phyloP scores from a whole-genome alignment of 2,888 invertebrate genomes.

The Ernsta delagoae region DNA sequence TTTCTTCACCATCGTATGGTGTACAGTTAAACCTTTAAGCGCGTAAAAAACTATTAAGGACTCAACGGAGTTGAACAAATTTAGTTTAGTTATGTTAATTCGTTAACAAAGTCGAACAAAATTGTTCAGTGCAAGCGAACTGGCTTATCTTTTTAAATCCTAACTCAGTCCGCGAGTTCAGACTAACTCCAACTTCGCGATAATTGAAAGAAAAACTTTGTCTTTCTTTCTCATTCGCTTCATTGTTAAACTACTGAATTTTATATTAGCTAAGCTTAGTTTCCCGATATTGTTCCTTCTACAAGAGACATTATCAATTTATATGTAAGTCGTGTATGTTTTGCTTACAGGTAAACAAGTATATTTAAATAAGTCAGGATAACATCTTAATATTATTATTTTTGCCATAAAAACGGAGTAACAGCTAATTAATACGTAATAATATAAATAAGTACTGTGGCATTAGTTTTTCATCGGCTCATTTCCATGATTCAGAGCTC shows the following conservation, averaged over 20 bases:
- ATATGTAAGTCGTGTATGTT: no score
- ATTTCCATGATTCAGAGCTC: no score
- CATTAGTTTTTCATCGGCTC: no score
- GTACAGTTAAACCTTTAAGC: not conserved
- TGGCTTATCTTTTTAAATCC: conserved; percentile 36
- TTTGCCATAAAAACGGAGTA: no score
- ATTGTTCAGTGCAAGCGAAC: conserved; percentile 26
- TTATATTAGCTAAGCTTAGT: not conserved
- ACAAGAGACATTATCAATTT: no score
- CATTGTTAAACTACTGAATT: conserved; percentile 8
- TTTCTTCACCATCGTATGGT: no score
- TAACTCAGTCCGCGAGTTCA: conserved; percentile 33
- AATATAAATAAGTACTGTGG: no score
- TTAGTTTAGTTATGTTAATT: conserved; percentile 28
- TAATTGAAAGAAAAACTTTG: conserved; percentile 37
- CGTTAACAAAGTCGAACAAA: conserved; percentile 31
- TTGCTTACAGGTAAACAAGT: no score
- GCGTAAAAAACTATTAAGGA: not conserved
- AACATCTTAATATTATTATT: no score
- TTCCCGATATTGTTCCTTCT: not conserved
- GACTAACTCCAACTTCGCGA: conserved; percentile 32
- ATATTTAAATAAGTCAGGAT: no score
- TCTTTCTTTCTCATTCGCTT: conserved; percentile 29
- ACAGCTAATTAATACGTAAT: no score
- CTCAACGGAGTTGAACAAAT: not conserved